phyloP scores from a whole-genome alignment of 2,797 vertebrate species.

The Coccyzus lansbergi region DNA sequence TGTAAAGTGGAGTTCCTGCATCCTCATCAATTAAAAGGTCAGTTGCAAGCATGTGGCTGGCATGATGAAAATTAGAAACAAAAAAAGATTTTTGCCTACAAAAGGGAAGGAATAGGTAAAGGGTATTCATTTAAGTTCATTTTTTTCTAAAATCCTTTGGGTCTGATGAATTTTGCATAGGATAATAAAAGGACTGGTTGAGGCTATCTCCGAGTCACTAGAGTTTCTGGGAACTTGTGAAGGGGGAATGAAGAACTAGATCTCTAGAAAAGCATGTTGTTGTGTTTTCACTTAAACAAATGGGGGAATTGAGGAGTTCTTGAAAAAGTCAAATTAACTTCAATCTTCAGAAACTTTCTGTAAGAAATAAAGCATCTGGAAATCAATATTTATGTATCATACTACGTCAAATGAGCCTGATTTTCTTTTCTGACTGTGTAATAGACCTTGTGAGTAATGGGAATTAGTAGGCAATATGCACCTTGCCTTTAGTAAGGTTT shows the following conservation, averaged over 20 bases:
- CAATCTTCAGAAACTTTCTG: background rate
- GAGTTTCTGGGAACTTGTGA: background rate
- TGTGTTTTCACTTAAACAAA: constrained; percentile 4
- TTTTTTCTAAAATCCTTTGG: background rate
- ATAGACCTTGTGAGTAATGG: background rate
- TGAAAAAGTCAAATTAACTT: constrained; percentile 26
- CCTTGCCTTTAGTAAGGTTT: constrained; percentile 20
- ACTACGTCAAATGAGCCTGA: constrained; percentile 20
- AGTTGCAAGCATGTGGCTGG: background rate
- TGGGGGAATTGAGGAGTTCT: background rate
- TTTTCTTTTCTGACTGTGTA: constrained; percentile 32
- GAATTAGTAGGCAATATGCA: background rate
- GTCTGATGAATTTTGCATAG: constrained; percentile 23
- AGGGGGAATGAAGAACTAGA: background rate
- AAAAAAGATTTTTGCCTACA: background rate
- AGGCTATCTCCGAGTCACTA: constrained; percentile 24
- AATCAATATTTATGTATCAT: constrained; percentile 55
- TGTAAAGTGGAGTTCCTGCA: background rate
- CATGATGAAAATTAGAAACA: background rate
- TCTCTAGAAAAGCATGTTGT: background rate
- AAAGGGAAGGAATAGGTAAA: background rate
- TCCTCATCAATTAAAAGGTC: background rate
- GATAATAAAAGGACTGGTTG: background rate
- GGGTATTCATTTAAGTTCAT: background rate
- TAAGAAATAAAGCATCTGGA: constrained; percentile 28